phyloP scores from a whole-genome alignment of 2,888 invertebrate species.

The Tachina fera region DNA sequence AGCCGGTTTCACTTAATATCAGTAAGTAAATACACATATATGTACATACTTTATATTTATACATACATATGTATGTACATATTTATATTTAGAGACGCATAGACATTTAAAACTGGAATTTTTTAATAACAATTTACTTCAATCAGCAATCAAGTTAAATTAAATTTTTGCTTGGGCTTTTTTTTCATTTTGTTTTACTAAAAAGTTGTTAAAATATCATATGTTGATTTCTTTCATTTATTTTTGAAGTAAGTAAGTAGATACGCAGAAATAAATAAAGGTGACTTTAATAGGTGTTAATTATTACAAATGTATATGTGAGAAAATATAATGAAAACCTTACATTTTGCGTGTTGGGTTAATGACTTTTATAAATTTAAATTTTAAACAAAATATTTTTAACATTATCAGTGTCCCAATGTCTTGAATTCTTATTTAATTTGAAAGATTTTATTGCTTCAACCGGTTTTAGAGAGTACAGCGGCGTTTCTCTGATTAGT shows the following conservation, averaged over 20 bases:
- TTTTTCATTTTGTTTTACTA: neutral
- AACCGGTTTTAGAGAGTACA: slow-evolving; percentile 13
- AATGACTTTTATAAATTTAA: slow-evolving; percentile 41
- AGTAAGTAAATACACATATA: no score
- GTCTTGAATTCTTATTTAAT: slow-evolving; percentile 8
- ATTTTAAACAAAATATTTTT: neutral
- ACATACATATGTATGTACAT: no score
- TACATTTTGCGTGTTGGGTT: slow-evolving; percentile 25
- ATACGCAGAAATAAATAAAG: neutral
- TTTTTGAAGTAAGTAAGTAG: no score
- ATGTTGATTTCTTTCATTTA: neutral
- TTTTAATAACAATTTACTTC: slow-evolving; percentile 36
- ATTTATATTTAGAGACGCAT: slow-evolving; percentile 18
- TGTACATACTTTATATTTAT: neutral
- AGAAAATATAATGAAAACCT: neutral
- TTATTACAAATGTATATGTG: neutral
- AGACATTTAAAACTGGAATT: slow-evolving; percentile 63
- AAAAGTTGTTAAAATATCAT: slow-evolving; percentile 28
- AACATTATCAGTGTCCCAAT: neutral
- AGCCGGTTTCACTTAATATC: slow-evolving; percentile 55
- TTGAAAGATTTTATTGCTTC: neutral
- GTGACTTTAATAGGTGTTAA: slow-evolving; percentile 11
- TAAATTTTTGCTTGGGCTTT: slow-evolving; percentile 30
- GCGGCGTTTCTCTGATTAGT: neutral
- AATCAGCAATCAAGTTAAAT: slow-evolving; percentile 18